Conservation (phyloP, 2,113 vertebrate species). For the Globicephala melas region DNA sequence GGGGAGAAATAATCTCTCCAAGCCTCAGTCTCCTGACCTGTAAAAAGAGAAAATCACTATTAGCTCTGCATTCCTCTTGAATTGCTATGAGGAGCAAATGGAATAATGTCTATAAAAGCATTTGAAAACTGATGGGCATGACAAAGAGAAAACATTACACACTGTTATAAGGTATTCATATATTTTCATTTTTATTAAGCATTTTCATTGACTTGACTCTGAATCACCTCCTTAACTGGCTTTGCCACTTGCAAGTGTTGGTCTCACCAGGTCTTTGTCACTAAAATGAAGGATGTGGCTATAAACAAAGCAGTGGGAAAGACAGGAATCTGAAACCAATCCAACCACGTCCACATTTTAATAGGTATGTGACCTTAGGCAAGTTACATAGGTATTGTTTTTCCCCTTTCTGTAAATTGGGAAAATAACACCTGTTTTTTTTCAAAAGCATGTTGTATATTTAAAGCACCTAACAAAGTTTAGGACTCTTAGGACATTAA, state of each 20-base stretch:
- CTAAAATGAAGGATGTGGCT: neutral
- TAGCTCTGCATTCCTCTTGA: neutral
- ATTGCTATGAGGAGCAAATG: neutral
- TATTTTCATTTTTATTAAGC: neutral
- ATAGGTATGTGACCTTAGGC: neutral
- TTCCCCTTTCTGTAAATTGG: neutral
- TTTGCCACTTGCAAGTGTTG: neutral
- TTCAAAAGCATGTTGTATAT: neutral
- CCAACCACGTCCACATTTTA: neutral
- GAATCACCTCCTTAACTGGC: neutral
- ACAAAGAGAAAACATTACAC: neutral
- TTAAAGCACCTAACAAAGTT: neutral
- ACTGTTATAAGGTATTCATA: neutral
- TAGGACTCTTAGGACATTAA: neutral
- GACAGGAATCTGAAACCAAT: neutral
- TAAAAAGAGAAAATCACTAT: neutral
- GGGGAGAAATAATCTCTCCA: neutral
- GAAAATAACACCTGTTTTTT: neutral
- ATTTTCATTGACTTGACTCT: neutral
- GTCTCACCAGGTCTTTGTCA: neutral
- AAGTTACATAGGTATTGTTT: neutral
- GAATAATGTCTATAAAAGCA: neutral
- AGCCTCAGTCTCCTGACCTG: neutral
- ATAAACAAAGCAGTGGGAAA: neutral
- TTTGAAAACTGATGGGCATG: neutral